A percentile compares a stretch with the other conserved stretches of the same genome.
Conservation (phyloP, 2,888 invertebrate species). For the Falcaria lacertinaria region DNA sequence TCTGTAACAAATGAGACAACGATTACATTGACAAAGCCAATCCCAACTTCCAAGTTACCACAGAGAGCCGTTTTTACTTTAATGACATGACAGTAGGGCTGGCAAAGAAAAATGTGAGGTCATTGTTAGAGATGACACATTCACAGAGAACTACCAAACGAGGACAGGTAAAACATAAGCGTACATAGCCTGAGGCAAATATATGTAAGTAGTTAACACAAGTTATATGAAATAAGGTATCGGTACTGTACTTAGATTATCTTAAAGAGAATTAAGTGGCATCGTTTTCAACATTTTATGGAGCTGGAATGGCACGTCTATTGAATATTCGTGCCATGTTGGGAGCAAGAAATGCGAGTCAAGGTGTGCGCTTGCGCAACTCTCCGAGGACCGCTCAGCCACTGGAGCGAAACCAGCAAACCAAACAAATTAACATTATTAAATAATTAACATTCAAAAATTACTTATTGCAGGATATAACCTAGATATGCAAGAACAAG, state of each 20-base stretch:
- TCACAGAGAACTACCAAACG: constrained; percentile 31
- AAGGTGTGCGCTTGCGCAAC: constrained; percentile 59
- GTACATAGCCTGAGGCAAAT: background rate
- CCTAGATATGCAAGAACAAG: too few relatives aligned
- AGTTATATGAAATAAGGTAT: constrained; percentile 4
- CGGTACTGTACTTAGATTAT: constrained; percentile 8
- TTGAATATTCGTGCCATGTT: constrained; percentile 38
- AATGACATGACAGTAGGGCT: constrained; percentile 6
- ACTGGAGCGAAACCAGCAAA: constrained; percentile 14
- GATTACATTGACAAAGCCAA: constrained; percentile 11
- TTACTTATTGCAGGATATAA: background rate
- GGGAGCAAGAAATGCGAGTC: constrained; percentile 56
- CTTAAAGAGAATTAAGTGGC: constrained; percentile 21
- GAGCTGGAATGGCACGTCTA: constrained; percentile 21
- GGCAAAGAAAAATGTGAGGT: constrained; percentile 24
- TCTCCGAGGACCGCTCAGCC: constrained; percentile 35
- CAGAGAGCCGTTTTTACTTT: constrained; percentile 29
- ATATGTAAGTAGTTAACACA: constrained; percentile 6
- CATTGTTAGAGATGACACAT: constrained; percentile 30
- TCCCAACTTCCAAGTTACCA: constrained; percentile 16
- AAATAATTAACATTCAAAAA: constrained; percentile 5
- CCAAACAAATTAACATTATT: constrained; percentile 10
- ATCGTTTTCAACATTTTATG: constrained; percentile 30
- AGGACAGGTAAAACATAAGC: background rate
- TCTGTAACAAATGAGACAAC: constrained; percentile 2